These are phyloP conservation scores for Etheostoma perlongum DNA, from an alignment of 2,797 vertebrate genomes.

Conservation along the genomic window DNA sequence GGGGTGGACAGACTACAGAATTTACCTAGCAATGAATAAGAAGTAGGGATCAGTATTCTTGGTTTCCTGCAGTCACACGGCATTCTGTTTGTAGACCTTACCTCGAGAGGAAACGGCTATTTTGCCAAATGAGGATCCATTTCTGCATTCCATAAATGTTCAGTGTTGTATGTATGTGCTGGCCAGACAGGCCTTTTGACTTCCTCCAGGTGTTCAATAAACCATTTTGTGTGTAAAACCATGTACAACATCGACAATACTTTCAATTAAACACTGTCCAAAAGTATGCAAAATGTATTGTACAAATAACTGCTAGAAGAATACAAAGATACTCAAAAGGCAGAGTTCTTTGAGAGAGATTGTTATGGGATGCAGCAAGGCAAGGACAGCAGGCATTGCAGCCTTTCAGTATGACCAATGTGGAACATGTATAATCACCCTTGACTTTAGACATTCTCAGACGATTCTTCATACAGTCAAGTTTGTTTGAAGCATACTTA, in stretches of 20 bases:
- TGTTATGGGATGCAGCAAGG: too few species aligned
- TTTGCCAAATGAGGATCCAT: not conserved
- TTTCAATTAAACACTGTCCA: too few species aligned
- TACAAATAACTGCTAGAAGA: not conserved
- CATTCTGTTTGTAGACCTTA: not conserved
- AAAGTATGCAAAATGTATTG: too few species aligned
- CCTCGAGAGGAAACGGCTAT: not conserved
- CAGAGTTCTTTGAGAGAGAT: not conserved
- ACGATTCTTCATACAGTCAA: not conserved
- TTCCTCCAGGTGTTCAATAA: not conserved
- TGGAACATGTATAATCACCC: not conserved
- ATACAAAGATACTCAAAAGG: not conserved
- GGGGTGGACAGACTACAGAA: not conserved
- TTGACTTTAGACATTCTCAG: not conserved
- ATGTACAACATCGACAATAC: too few species aligned
- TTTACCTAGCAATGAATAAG: constrained; percentile 18
- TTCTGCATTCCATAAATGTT: constrained; percentile 6
- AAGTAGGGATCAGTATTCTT: not conserved
- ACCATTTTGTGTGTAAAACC: not conserved
- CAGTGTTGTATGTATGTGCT: not conserved
- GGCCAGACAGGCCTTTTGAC: not conserved
- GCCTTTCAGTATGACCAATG: too few species aligned
- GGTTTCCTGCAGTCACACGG: not conserved
- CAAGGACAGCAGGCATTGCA: too few species aligned
- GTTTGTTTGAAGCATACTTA: not conserved